phyloP scores from a whole-genome alignment of 2,113 vertebrate genomes.

The Raphicerus campestris region DNA sequence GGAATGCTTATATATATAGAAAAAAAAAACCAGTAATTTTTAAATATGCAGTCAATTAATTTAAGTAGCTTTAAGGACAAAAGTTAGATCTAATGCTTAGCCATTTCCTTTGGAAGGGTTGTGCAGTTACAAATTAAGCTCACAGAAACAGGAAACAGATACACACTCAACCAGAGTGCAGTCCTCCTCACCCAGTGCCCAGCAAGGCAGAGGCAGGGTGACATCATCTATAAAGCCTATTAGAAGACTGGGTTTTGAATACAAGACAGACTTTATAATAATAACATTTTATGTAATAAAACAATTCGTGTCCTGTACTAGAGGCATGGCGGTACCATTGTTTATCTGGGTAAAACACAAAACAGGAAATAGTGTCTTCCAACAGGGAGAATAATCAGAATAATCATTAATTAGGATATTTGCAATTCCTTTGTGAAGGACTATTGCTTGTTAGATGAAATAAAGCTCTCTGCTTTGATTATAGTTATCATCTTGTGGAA shows the following conservation, averaged over 20 bases:
- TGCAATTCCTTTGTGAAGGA: constrained; percentile 25
- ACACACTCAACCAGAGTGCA: neutral
- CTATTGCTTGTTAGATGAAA: constrained; percentile 37
- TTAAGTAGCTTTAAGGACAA: neutral
- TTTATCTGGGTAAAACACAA: constrained; percentile 10
- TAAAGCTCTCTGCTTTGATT: constrained; percentile 40
- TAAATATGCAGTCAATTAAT: neutral
- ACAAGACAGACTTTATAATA: neutral
- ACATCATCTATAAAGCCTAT: neutral
- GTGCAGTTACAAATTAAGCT: neutral
- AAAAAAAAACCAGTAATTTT: neutral
- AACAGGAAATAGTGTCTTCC: neutral
- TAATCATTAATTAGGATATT: constrained; percentile 41
- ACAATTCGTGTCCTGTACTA: neutral
- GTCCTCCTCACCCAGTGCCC: neutral
- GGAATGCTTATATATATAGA: neutral
- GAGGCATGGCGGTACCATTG: neutral
- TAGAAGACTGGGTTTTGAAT: neutral
- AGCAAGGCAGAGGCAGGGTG: neutral
- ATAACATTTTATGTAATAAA: neutral
- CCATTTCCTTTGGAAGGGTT: neutral
- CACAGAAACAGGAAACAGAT: neutral
- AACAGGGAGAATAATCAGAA: constrained; percentile 32
- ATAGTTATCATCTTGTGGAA: constrained; percentile 32
- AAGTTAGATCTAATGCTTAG: neutral